phyloP scores from a whole-genome alignment of 2,113 vertebrate species.

The Anolis carolinensis region DNA sequence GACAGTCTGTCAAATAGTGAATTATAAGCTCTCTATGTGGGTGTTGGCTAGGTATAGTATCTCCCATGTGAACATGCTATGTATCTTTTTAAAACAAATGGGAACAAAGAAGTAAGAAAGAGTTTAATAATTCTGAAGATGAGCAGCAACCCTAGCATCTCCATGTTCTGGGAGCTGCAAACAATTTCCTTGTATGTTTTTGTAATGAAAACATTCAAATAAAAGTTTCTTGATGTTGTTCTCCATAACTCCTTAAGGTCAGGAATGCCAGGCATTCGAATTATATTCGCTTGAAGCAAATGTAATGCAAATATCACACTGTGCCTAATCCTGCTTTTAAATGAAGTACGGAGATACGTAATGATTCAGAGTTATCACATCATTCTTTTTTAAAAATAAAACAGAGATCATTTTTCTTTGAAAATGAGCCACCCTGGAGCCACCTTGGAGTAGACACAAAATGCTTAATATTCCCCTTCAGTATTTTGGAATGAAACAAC shows the following conservation, averaged over 20 bases:
- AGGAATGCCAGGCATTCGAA: constrained; percentile 55
- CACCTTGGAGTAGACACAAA: constrained; percentile 54
- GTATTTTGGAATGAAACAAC: constrained; percentile 74
- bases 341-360: constrained; percentile 39
- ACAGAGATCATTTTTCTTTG: constrained; percentile 35
- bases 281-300: constrained; percentile 62
- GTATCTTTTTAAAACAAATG: constrained; percentile 35
- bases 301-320: constrained; percentile 57
- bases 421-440: neutral
- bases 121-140: constrained; percentile 32
- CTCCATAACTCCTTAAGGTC: constrained; percentile 47
- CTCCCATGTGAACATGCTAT: neutral
- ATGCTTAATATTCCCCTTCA: constrained; percentile 73
- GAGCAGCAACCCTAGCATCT: neutral
- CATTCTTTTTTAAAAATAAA: neutral
- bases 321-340: neutral
- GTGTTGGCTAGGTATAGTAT: neutral
- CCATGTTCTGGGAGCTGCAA: constrained; percentile 44
- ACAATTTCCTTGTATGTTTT: neutral
- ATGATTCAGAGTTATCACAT: constrained; percentile 11
- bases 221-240: constrained; percentile 47
- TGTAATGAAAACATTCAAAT: constrained; percentile 52
- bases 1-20: constrained; percentile 9
- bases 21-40: neutral
- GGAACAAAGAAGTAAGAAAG: constrained; percentile 4